Evolutionary conservation across 1,140 invertebrate genomes (phyloP).

Genomic region (Drosophila ohnishii): DNA sequence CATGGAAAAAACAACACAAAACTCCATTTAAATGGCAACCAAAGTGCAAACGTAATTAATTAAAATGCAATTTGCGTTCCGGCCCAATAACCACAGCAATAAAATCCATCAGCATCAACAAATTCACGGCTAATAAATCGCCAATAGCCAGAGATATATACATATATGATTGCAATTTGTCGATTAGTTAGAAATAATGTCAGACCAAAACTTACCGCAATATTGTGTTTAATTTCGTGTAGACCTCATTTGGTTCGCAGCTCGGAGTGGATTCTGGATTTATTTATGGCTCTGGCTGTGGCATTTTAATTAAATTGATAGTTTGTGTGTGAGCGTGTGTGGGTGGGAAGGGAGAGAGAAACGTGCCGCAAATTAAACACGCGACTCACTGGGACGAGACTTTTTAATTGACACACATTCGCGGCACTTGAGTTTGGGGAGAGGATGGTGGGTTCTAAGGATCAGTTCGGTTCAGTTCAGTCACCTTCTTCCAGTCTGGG

Average conservation of each 20-base stretch:
- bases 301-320: conserved; percentile 50
- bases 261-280: conserved; percentile 8
- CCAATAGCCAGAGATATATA: conserved; percentile 6
- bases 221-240: conserved; percentile 30
- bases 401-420: conserved; percentile 79
- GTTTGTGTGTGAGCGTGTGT: conserved; percentile 20
- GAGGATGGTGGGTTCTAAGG: conserved; percentile 43
- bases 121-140: conserved; percentile 46
- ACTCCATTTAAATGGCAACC: conserved; percentile 27
- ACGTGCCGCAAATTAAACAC: conserved; percentile 66
- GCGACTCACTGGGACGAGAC: conserved; percentile 71
- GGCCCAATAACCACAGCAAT: conserved; percentile 44
- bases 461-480: conserved; percentile 45
- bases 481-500: conserved; percentile 36
- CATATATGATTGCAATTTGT: conserved; percentile 17
- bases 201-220: conserved; percentile 43
- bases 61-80: conserved; percentile 61
- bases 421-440: conserved; percentile 56
- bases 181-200: conserved; percentile 44
- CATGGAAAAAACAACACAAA: not conserved
- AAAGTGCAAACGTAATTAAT: conserved; percentile 71
- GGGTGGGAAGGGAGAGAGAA: not conserved
- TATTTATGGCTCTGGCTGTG: conserved; percentile 35
- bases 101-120: conserved; percentile 22
- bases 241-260: conserved; percentile 2